Conservation (phyloP, 1,140 invertebrate species). For the Leptinotarsa defecta region DNA sequence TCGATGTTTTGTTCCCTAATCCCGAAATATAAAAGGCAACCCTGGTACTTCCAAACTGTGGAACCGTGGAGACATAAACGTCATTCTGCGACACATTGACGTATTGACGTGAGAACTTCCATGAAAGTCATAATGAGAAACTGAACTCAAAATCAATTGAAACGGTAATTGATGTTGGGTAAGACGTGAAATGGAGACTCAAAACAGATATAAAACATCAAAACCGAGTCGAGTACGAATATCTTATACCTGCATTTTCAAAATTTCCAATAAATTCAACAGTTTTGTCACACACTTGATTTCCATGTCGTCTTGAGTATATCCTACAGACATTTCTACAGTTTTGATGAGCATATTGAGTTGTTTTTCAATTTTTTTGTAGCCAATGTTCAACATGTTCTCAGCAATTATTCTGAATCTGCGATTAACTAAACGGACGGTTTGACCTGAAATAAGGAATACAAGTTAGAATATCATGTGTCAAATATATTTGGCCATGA, state of each 20-base stretch:
- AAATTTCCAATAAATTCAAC: slow-evolving; percentile 44
- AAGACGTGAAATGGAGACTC: too few relatives aligned
- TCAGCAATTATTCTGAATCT: slow-evolving; percentile 45
- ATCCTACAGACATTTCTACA: slow-evolving; percentile 37
- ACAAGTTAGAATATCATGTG: not conserved
- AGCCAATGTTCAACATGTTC: slow-evolving; percentile 41
- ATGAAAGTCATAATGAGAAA: too few relatives aligned
- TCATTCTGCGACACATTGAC: too few relatives aligned
- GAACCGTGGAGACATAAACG: too few relatives aligned
- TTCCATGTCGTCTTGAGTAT: slow-evolving; percentile 48
- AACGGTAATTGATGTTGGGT: too few relatives aligned
- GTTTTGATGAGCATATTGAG: slow-evolving; percentile 34
- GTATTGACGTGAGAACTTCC: too few relatives aligned
- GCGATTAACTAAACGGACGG: slow-evolving; percentile 45
- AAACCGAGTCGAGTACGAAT: not conserved
- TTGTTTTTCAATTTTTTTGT: slow-evolving; percentile 40
- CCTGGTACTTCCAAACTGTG: too few relatives aligned
- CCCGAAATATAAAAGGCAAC: too few relatives aligned
- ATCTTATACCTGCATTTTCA: slow-evolving; percentile 43
- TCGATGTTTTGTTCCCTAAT: too few relatives aligned
- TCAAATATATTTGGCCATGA: too few relatives aligned
- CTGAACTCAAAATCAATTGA: too few relatives aligned
- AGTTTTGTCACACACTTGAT: slow-evolving; percentile 44
- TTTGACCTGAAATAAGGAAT: slow-evolving; percentile 33
- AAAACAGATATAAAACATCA: too few relatives aligned